Conservation (phyloP, 1,140 invertebrate species). For the Antheraea pernyi region DNA sequence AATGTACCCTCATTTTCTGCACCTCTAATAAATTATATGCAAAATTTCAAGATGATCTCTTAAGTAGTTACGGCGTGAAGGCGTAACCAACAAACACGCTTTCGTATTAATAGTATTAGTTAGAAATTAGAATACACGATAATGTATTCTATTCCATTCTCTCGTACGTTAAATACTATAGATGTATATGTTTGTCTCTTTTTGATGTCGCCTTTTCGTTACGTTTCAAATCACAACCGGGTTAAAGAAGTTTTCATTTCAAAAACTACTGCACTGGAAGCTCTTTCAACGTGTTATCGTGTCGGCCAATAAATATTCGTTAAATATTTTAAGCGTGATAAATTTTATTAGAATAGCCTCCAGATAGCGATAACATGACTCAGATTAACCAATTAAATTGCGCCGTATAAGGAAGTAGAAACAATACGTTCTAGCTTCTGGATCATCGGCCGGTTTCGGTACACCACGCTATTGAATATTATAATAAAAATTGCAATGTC, state of each 20-base stretch:
- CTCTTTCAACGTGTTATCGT: neutral
- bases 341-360: conserved; percentile 17
- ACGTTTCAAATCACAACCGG: too few species aligned
- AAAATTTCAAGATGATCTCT: too few species aligned
- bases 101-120: too few species aligned
- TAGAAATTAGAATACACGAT: too few species aligned
- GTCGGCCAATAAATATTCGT: conserved; percentile 1
- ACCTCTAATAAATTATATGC: too few species aligned
- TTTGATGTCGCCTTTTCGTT: too few species aligned
- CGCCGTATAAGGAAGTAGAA: conserved; percentile 5
- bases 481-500: conserved; percentile 1
- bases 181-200: too few species aligned
- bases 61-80: too few species aligned
- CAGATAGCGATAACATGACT: conserved; percentile 17
- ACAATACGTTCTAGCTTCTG: conserved; percentile 4
- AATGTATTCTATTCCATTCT: too few species aligned
- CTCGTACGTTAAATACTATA: too few species aligned
- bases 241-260: neutral
- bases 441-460: neutral
- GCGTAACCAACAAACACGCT: too few species aligned
- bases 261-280: neutral
- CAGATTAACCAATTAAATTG: conserved; percentile 14
- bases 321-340: conserved; percentile 16
- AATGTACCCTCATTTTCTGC: too few species aligned
- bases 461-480: neutral